Conservation (phyloP, 2,113 vertebrate species). For the Promerops cafer region DNA sequence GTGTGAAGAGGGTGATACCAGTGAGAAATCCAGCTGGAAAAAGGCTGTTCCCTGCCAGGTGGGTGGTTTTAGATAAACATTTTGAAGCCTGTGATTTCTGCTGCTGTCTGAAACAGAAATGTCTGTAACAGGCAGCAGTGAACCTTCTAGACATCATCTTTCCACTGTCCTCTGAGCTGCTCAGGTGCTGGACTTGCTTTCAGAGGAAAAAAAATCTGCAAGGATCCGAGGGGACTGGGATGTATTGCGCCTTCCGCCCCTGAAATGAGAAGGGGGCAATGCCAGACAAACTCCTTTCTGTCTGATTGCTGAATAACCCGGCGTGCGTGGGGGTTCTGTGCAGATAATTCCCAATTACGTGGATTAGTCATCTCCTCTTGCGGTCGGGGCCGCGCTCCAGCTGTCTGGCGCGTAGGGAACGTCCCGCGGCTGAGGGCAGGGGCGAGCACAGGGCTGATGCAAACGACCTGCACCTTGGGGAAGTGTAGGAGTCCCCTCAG, state of each 20-base stretch:
- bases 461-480: background rate
- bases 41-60: background rate
- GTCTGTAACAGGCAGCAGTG: background rate
- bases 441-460: background rate
- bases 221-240: background rate
- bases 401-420: background rate
- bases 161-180: background rate
- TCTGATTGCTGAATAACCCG: background rate
- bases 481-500: background rate
- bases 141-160: background rate
- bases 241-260: background rate
- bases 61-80: background rate
- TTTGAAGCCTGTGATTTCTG: background rate
- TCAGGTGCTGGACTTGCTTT: background rate
- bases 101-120: background rate
- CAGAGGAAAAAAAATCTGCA: background rate
- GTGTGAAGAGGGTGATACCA: background rate
- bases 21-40: background rate
- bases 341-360: background rate
- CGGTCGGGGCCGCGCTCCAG: background rate
- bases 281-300: background rate
- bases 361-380: conserved; percentile 49
- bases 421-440: background rate
- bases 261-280: background rate
- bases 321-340: conserved; percentile 19